A percentile compares a stretch with the other conserved stretches of the same genome.
These are phyloP conservation scores for Salmo trutta DNA, from an alignment of 2,797 vertebrate species.

Conservation along the genomic window DNA sequence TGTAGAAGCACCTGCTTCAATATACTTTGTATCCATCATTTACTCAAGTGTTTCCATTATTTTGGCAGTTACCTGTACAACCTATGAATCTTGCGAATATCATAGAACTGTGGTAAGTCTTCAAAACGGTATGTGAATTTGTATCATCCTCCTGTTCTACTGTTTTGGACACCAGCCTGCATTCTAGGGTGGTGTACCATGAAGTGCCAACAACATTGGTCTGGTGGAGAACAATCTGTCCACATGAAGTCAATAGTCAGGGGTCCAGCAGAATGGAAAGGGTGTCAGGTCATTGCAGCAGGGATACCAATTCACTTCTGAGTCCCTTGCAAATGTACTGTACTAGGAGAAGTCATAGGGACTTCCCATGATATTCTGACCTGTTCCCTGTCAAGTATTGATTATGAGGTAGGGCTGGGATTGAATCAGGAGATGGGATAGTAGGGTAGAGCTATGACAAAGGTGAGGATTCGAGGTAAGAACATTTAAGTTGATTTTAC, in stretches of 20 bases:
- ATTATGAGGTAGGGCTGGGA: not conserved
- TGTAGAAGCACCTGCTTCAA: no score
- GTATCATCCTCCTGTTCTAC: not conserved
- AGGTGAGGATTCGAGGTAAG: conserved; percentile 1
- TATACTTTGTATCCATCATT: no score
- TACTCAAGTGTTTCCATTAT: no score
- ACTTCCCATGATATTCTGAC: not conserved
- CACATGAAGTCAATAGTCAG: no score
- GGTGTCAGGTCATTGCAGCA: not conserved
- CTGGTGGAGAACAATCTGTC: no score
- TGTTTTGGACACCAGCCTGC: not conserved
- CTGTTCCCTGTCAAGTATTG: not conserved
- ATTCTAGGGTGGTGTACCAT: not conserved
- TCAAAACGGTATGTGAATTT: not conserved
- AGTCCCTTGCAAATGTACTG: not conserved
- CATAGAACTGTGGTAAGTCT: not conserved
- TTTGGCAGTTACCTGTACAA: no score
- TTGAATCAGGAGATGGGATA: not conserved
- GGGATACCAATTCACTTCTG: not conserved
- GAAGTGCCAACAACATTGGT: no score
- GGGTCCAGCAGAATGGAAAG: not conserved
- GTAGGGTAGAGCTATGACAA: not conserved
- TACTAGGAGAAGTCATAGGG: not conserved
- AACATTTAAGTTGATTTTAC: not conserved
- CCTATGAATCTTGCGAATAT: not conserved